These are phyloP conservation scores for Oryzias curvinotus DNA, from an alignment of 2,113 vertebrate genomes.

Conservation along the genomic window DNA sequence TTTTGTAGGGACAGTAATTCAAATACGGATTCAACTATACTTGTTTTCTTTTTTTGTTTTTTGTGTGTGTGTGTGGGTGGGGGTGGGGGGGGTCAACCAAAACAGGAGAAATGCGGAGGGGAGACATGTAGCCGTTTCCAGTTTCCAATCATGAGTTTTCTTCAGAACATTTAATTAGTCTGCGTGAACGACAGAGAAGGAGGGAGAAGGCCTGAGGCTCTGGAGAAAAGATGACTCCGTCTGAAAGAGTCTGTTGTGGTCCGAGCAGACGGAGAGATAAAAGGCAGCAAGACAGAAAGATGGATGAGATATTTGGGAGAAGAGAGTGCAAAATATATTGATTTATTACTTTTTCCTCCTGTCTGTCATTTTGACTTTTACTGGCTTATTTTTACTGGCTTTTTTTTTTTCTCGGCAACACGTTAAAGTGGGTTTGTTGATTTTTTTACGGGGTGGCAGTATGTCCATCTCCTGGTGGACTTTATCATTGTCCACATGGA, in stretches of 20 bases:
- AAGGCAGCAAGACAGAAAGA: slow-evolving; percentile 65
- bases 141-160: slow-evolving; percentile 70
- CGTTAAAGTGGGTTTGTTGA: no score
- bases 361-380: slow-evolving; percentile 17
- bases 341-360: slow-evolving; percentile 32
- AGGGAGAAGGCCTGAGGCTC: slow-evolving; percentile 58
- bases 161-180: slow-evolving; percentile 75
- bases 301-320: slow-evolving; percentile 51
- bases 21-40: not conserved
- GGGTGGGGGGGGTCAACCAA: slow-evolving; percentile 6
- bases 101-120: not conserved
- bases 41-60: no score
- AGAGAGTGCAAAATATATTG: slow-evolving; percentile 40
- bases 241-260: slow-evolving; percentile 73
- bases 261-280: slow-evolving; percentile 58
- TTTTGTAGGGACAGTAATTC: not conserved
- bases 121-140: slow-evolving; percentile 33
- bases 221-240: slow-evolving; percentile 63
- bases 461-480: not conserved
- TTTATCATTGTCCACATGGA: not conserved
- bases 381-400: not conserved
- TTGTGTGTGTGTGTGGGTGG: no score
- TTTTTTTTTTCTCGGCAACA: not conserved
- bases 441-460: not conserved
- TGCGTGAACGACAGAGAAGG: slow-evolving; percentile 64